Evolutionary conservation across 64 coral and sea anemone species (phyloP), one percentile per base, ranked within the genome.

Genomic region (Porites australiensis): DNA sequence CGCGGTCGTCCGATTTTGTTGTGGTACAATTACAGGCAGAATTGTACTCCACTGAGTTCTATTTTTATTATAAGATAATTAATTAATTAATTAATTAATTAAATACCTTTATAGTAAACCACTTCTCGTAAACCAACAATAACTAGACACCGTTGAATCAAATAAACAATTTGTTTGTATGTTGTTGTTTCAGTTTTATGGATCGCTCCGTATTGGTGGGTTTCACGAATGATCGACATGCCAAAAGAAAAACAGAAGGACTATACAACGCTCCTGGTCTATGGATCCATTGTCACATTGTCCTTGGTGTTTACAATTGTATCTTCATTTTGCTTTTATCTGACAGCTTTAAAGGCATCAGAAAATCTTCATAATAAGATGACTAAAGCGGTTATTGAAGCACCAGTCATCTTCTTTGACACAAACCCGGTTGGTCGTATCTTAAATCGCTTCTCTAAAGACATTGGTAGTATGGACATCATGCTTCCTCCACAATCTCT

Each of bases 401-500:
- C 86, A 43, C 86, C 92, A 8, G 79, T 93, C 5, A 4, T 88
- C 3, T 93, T 93, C 76, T 93, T 93, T 70, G 92, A 93, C 50
- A 93, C 83, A 23, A 94, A 88, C 27, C 86, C 92, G 8, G 54
- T 72, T 13, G 92, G 92, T 19, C 63, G 92, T 46, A 93, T 93
- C 16, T 71, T 93, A n/a, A 93, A 93, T 76, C 92, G 92, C 15
- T 93, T 94, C 77, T 89, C 92, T 0, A 94, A 94, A 64, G 92
- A 94, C 51, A 83, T 94, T 21, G 93, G 87, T 45, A 74, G 19
- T 44, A 74, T 90, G 79, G 93, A 89, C 49, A 74, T 66, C 20
- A 14, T n/a, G 1, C 37, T 89, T 62, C 74, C 87, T 5, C 3
- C 5, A 60, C 21, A 78, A 3, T 79, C 79, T 48, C 43, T 65